These are phyloP conservation scores for Glyphotaelius pellucidus DNA, from an alignment of 2,888 invertebrate species.

Conservation along the genomic window DNA sequence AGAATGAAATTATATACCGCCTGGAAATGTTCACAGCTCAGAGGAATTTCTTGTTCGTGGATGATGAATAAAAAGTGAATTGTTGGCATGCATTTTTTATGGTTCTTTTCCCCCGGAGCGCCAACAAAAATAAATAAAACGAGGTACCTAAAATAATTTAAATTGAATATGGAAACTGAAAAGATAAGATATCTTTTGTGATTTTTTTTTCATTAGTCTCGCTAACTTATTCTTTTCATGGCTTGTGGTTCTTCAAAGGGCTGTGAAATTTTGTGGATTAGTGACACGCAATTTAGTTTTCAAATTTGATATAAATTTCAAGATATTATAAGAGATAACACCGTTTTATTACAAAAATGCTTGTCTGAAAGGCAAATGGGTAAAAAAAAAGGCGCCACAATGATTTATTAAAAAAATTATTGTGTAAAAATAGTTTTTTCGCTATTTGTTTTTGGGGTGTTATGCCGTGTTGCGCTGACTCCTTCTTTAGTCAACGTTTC, in stretches of 20 bases:
- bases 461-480: too few relatives aligned
- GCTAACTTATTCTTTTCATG: neutral
- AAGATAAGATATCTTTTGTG: neutral
- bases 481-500: too few relatives aligned
- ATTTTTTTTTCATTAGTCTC: neutral
- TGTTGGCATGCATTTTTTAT: constrained; percentile 55
- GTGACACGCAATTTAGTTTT: too few relatives aligned
- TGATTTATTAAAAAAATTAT: too few relatives aligned
- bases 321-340: too few relatives aligned
- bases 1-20: neutral
- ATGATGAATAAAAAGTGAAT: constrained; percentile 45
- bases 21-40: constrained; percentile 38
- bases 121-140: neutral
- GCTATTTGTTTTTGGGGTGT: too few relatives aligned
- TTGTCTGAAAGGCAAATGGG: too few relatives aligned
- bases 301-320: too few relatives aligned
- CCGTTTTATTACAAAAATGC: too few relatives aligned
- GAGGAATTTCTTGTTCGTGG: constrained; percentile 50
- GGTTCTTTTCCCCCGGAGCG: neutral
- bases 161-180: neutral
- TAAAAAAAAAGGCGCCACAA: too few relatives aligned
- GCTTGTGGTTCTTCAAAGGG: neutral
- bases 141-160: neutral
- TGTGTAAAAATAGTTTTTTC: too few relatives aligned
- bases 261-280: neutral